Conservation (phyloP, 2,113 vertebrate genomes). For the Takifugu bimaculatus region DNA sequence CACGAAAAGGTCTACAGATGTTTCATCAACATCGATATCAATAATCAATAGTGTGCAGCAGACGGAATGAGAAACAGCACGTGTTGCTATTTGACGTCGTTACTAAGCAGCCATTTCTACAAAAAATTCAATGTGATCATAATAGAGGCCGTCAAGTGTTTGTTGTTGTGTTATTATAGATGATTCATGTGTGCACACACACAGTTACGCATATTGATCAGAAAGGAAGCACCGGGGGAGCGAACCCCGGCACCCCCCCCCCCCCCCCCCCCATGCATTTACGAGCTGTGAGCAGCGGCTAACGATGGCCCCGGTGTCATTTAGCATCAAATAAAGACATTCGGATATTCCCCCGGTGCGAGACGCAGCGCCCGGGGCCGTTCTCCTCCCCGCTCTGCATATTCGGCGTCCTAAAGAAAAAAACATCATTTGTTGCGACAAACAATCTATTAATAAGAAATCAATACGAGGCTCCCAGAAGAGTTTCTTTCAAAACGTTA, state of each 20-base stretch:
- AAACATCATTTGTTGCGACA: constrained; percentile 67
- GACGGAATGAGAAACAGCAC: too few relatives aligned
- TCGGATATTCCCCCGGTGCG: constrained; percentile 28
- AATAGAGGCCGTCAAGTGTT: neutral
- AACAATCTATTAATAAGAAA: constrained; percentile 76
- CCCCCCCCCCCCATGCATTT: constrained; percentile 1
- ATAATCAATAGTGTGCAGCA: too few relatives aligned
- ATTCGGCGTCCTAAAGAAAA: constrained; percentile 50
- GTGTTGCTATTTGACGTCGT: too few relatives aligned
- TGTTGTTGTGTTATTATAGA: constrained; percentile 6
- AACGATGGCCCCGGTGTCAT: constrained; percentile 24
- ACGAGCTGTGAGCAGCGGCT: constrained; percentile 25
- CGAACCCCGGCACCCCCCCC: neutral
- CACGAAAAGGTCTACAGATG: too few relatives aligned
- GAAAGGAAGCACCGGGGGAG: constrained; percentile 8
- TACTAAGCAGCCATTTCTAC: too few relatives aligned
- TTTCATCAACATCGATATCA: too few relatives aligned
- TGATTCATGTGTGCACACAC: neutral
- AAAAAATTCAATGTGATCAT: too few relatives aligned
- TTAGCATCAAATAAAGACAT: constrained; percentile 30
- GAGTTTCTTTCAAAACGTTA: constrained; percentile 60
- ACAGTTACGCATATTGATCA: constrained; percentile 26
- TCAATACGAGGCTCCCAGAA: constrained; percentile 65
- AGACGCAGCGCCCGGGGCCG: constrained; percentile 24
- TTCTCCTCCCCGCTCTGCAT: constrained; percentile 49